Conservation (phyloP, 1,140 invertebrate genomes). For the Tetramorium alpestre region DNA sequence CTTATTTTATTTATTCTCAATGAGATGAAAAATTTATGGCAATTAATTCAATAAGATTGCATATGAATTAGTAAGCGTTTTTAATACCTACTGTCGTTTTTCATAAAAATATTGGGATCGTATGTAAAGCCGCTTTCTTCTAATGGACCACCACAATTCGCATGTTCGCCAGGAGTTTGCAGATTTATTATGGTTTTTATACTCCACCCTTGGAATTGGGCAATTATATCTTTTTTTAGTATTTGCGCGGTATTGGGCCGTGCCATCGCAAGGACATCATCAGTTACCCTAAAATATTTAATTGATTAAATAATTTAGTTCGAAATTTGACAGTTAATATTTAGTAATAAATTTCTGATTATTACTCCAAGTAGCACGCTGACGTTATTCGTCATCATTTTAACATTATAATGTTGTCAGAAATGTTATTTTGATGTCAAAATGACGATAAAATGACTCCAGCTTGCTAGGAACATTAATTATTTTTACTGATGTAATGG, state of each 20-base stretch:
- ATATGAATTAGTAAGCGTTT: background rate
- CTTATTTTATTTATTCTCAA: background rate
- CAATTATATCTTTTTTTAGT: slow-evolving; percentile 90
- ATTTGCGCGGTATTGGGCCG: slow-evolving; percentile 92
- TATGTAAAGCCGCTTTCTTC: slow-evolving; percentile 92
- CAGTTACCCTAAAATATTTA: slow-evolving; percentile 90
- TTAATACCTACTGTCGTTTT: slow-evolving; percentile 90
- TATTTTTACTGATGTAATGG: background rate
- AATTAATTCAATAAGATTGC: background rate
- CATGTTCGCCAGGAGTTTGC: slow-evolving; percentile 94
- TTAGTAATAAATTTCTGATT: slow-evolving; percentile 15
- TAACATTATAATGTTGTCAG: no score
- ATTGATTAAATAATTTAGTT: background rate
- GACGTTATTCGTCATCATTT: no score
- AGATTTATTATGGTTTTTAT: slow-evolving; percentile 95
- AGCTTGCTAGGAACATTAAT: background rate
- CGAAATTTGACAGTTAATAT: background rate
- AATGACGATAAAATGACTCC: no score
- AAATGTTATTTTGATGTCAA: no score
- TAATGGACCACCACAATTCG: slow-evolving; percentile 91
- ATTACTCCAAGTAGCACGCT: background rate
- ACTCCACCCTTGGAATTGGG: slow-evolving; percentile 92
- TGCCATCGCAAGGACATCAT: slow-evolving; percentile 95
- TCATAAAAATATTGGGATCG: slow-evolving; percentile 93
- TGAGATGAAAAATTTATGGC: background rate